phyloP scores from a whole-genome alignment of 2,113 vertebrate genomes.

The Bubo bubo region DNA sequence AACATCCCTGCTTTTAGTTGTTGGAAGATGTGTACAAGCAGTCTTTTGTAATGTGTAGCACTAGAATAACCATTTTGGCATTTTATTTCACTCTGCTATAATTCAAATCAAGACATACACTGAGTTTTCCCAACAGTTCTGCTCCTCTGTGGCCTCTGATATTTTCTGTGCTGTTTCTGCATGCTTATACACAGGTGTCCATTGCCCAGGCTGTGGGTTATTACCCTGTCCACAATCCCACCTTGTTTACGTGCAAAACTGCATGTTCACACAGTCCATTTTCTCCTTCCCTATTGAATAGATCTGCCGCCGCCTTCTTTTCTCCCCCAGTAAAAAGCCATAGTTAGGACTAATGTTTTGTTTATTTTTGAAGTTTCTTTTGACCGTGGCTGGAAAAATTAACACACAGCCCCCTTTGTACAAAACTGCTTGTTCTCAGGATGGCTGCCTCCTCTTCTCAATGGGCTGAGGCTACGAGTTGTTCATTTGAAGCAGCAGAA shows the following conservation, averaged over 20 bases:
- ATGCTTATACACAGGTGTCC: neutral
- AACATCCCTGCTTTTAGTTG: neutral
- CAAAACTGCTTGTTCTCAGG: neutral
- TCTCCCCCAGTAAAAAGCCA: neutral
- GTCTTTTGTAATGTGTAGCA: neutral
- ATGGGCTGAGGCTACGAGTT: neutral
- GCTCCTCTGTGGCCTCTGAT: neutral
- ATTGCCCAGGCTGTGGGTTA: neutral
- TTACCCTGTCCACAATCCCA: neutral
- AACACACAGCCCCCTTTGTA: neutral
- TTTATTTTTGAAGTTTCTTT: slow-evolving; percentile 17
- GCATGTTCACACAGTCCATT: neutral
- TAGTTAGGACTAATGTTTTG: neutral
- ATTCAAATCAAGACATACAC: neutral
- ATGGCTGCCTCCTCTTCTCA: neutral
- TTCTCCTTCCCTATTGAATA: neutral
- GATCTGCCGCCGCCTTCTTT: neutral
- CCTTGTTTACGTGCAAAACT: neutral
- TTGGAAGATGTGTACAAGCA: neutral
- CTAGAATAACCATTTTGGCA: neutral
- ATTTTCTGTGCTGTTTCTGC: neutral
- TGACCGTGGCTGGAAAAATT: neutral
- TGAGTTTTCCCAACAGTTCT: neutral
- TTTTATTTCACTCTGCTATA: neutral
- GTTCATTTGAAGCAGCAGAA: neutral